Percentiles rank a stretch among this genome's conserved stretches.
Conservation (phyloP, 2,888 invertebrate genomes). For the Drosophila anomalata region DNA sequence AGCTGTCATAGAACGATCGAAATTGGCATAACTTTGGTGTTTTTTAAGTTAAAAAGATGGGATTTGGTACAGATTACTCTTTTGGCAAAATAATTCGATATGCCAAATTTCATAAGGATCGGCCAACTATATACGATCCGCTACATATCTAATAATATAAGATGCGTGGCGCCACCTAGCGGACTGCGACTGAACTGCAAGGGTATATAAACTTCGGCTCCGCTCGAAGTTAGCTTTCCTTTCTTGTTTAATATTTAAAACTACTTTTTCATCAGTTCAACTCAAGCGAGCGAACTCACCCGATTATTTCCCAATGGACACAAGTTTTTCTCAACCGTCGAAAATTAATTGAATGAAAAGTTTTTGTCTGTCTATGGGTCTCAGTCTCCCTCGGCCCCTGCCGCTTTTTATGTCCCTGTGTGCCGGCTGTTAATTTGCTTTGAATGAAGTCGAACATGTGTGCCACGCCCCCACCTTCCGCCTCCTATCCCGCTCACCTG, state of each 20-base stretch:
- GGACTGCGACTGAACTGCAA: no score
- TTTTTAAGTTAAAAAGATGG: no score
- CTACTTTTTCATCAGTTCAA: constrained; percentile 6
- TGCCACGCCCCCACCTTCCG: constrained; percentile 20
- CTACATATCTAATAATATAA: no score
- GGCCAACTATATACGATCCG: no score
- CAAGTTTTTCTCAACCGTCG: constrained; percentile 42
- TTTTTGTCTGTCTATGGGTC: constrained; percentile 54
- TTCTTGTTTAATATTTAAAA: neutral
- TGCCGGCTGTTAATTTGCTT: constrained; percentile 73
- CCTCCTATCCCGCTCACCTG: constrained; percentile 13
- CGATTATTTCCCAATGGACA: constrained; percentile 33
- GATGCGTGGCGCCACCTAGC: no score
- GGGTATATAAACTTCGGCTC: no score
- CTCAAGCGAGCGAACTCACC: constrained; percentile 17
- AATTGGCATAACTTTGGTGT: no score
- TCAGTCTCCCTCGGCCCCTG: neutral
- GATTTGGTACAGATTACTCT: no score
- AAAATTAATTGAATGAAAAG: constrained; percentile 76
- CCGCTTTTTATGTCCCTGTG: constrained; percentile 7
- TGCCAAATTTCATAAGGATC: no score
- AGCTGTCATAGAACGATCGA: no score
- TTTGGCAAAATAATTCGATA: no score
- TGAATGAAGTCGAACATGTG: constrained; percentile 71
- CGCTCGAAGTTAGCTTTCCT: no score